Evolutionary conservation across 1,140 invertebrate genomes (phyloP), one percentile per base, ranked within the genome.

Genomic region (Araneus ventricosus): DNA sequence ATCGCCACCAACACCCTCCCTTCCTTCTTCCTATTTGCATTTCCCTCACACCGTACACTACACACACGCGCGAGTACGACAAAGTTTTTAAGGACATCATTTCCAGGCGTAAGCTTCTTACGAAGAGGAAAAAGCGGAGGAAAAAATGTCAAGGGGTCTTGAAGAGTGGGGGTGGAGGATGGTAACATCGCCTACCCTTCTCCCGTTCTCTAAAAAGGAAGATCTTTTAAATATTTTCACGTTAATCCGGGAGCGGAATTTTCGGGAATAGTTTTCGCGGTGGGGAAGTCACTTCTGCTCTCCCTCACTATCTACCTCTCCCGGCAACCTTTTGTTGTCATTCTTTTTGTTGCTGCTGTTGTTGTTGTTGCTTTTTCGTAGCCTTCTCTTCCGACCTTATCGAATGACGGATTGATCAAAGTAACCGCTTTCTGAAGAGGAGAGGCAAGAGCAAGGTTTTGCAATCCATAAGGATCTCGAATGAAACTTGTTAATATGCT

Each of bases 71-170:
- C 79, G 37, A 39, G 39, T 45, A 59, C 75, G 89, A 91, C 89
- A 63, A 91, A 91, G 34, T 91, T 91, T 84, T 82, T 91, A 91
- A 91, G 45, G 89, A 91, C 89, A 91, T 91, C 89, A 91, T 82
- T 79, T 89, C 41, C 10, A 75, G 30, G 39, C 63, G 88, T 89
- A 89, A 89, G 88, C 88, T 89, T 45, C 41, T 89, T 89, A 89
- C 67, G 30, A 17, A 37, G 8, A 75, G 17, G 17, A 75, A 75
- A 75, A 20, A 27, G 24, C 22, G 39, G 27, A 52, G 4, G 20
- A 30, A 22, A 84, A 52, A 45, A 57, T n/a, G n/a, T n/a, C n/a
- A n/a, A 45, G 8, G 20, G 37, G 10, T 3, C 61, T 30, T 30
- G 67, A 20, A 24, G 61, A 10, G 61, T 27, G 7, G n/a, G 67